phyloP scores from a whole-genome alignment of 2,888 invertebrate genomes.

The Terebella lapidaria region DNA sequence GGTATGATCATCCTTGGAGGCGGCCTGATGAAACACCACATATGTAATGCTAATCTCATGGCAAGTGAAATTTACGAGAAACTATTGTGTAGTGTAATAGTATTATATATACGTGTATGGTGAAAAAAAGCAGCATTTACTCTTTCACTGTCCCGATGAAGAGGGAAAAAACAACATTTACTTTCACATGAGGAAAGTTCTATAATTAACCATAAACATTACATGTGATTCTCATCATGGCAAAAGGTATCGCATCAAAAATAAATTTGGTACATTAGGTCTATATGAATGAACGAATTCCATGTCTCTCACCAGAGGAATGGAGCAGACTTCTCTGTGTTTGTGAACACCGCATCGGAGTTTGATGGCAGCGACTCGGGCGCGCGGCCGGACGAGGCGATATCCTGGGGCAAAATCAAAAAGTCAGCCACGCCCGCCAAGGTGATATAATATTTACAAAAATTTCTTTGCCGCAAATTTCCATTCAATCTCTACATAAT shows the following conservation, averaged over 20 bases:
- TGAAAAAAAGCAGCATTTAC: too few relatives aligned
- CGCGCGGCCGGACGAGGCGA: constrained; percentile 94
- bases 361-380: constrained; percentile 97
- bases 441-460: constrained; percentile 56
- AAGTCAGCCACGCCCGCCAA: constrained; percentile 85
- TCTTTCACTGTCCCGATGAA: too few relatives aligned
- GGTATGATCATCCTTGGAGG: constrained; percentile 96
- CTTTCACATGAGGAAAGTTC: too few relatives aligned
- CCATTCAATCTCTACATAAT: too few relatives aligned
- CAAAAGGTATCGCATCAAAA: too few relatives aligned
- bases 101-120: too few relatives aligned
- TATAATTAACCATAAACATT: neutral
- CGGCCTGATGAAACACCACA: constrained; percentile 96
- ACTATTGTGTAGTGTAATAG: neutral
- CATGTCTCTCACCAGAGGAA: constrained; percentile 68
- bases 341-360: constrained; percentile 89
- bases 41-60: constrained; percentile 99
- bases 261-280: too few relatives aligned
- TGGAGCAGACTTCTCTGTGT: constrained; percentile 93
- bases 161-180: too few relatives aligned
- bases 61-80: constrained; percentile 52
- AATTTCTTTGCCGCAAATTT: too few relatives aligned
- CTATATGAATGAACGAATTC: too few relatives aligned
- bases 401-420: constrained; percentile 97
- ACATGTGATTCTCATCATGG: neutral